Conservation (phyloP, 2,797 vertebrate genomes). For the Falco cherrug region DNA sequence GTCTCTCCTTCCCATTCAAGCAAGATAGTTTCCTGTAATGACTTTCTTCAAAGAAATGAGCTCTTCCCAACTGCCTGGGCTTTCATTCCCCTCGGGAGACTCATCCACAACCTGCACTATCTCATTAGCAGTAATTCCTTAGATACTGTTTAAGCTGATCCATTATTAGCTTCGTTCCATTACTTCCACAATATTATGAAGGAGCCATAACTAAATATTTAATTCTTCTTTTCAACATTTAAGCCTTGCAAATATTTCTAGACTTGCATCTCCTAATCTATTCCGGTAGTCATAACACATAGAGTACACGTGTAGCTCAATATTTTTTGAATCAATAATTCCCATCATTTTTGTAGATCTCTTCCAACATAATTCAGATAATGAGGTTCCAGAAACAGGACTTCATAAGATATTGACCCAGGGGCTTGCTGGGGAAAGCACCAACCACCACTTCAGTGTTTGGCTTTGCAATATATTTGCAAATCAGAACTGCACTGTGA, state of each 20-base stretch:
- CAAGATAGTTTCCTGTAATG: background rate
- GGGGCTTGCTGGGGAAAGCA: background rate
- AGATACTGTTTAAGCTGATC: constrained; percentile 3
- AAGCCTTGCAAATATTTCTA: constrained; percentile 9
- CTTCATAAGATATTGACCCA: background rate
- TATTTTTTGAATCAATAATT: background rate
- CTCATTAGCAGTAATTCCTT: constrained; percentile 36
- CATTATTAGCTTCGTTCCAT: constrained; percentile 4
- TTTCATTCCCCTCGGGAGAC: background rate
- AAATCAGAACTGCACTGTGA: background rate
- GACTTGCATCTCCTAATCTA: constrained; percentile 14
- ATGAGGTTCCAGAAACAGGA: background rate
- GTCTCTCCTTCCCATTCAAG: background rate
- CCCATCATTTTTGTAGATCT: background rate
- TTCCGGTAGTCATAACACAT: background rate
- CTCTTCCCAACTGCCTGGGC: background rate
- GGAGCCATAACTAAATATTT: constrained; percentile 30
- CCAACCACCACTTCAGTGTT: background rate
- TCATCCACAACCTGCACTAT: background rate
- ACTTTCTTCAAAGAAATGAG: background rate
- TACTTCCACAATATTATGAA: background rate
- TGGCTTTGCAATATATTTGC: background rate
- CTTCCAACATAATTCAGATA: background rate
- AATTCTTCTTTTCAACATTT: constrained; percentile 5
- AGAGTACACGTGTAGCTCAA: background rate